These are phyloP conservation scores for Calameuta idolon DNA, from an alignment of 2,888 invertebrate species.

Conservation along the genomic window DNA sequence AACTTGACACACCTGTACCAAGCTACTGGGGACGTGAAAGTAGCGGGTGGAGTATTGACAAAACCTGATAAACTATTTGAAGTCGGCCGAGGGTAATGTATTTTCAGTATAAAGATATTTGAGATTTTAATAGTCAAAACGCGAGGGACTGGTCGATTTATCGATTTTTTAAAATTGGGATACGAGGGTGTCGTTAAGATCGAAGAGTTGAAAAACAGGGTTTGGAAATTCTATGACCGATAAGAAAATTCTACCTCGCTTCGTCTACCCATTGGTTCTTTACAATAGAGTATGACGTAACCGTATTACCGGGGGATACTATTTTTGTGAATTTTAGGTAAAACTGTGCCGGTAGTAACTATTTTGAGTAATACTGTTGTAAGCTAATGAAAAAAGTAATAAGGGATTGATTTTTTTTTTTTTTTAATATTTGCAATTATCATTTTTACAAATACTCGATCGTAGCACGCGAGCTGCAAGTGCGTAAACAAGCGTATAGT, in stretches of 20 bases:
- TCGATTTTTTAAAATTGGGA: background rate
- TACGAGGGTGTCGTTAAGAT: background rate
- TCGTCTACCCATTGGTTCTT: background rate
- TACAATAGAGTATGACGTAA: background rate
- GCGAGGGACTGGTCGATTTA: background rate
- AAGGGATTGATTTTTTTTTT: background rate
- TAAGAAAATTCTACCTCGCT: background rate
- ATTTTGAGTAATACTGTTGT: background rate
- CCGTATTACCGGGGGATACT: background rate
- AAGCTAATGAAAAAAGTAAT: background rate
- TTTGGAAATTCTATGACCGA: background rate
- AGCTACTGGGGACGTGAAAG: background rate
- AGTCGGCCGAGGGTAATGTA: background rate
- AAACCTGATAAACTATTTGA: background rate
- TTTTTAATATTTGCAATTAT: background rate
- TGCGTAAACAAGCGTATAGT: background rate
- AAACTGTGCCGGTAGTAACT: background rate
- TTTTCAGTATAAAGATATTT: background rate
- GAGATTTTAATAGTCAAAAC: background rate
- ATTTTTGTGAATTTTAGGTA: background rate
- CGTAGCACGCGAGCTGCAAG: too few species aligned
- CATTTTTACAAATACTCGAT: background rate
- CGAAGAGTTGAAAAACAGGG: background rate
- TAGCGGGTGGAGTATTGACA: slow-evolving; percentile 8
- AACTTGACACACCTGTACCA: slow-evolving; percentile 33